These are phyloP conservation scores for Luffia ferchaultella DNA, from an alignment of 2,888 invertebrate genomes.

Conservation along the genomic window DNA sequence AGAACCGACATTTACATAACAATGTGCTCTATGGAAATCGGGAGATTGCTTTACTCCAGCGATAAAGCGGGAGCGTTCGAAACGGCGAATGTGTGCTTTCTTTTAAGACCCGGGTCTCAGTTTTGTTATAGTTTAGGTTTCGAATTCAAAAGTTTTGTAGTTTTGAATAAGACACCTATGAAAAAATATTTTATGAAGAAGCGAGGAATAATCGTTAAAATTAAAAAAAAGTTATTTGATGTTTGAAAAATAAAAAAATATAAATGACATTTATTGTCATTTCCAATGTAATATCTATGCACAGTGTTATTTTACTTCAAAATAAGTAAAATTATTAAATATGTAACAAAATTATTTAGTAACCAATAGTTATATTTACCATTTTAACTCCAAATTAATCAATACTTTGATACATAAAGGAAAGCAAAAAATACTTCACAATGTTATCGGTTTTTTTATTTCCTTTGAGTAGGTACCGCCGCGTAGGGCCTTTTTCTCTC, in stretches of 20 bases:
- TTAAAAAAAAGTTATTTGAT: neutral
- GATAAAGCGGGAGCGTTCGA: neutral
- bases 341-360: too few species aligned
- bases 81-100: neutral
- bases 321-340: too few species aligned
- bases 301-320: too few species aligned
- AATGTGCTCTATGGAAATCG: neutral
- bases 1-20: neutral
- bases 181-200: neutral
- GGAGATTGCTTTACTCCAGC: neutral
- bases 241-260: neutral
- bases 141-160: neutral
- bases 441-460: too few species aligned
- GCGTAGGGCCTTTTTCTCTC: too few species aligned
- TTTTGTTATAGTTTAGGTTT: neutral
- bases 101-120: neutral
- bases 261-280: too few species aligned
- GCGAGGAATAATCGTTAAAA: neutral
- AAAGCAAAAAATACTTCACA: too few species aligned
- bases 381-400: too few species aligned
- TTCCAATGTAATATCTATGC: too few species aligned
- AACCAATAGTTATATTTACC: too few species aligned
- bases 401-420: too few species aligned
- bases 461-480: too few species aligned
- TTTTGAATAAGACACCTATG: neutral